Evolutionary conservation across 2,113 vertebrate genomes (phyloP), one percentile per base, ranked within the genome.

Genomic region (Mastomys natalensis): DNA sequence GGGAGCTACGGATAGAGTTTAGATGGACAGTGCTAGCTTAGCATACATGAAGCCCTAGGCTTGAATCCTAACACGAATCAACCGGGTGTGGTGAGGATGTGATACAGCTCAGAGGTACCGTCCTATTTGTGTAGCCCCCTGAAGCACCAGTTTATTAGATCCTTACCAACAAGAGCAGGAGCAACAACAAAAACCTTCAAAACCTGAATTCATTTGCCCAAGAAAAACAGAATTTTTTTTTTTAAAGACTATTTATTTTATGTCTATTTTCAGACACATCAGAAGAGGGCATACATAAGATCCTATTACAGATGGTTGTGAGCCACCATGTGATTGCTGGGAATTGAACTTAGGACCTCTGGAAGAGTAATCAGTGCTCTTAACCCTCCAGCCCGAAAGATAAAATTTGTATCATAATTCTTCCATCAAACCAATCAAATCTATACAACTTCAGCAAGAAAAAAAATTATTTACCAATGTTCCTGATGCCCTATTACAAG

Each of bases 381-480:
- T 68, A 68, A 34, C 13, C 13, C 62, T 66, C 26, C 26, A 66
- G 62, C 62, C 60, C 22, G 8, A 60, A 96, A 91, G 68, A 26
- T 0, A 90, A 60, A 96, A n/a, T 45, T 89, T 94, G 34, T 91
- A 82, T 74, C 51, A 85, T 68, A 97, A 82, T 16, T 94, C 45
- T 17, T 89, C 94, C 74, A 94, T 62, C 60, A 97, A 95, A 64
- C 86, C 73, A 5, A 95, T 60, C 94, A 96, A 94, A 89, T 43
- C 51, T 97, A 95, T 29, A 90, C 37, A 15, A 95, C 76, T 68
- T 48, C 22, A 58, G 7, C n/a, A n/a, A 84, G 80, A 60, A 96
- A 97, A 10, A 96, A 97, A 70, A 86, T 81, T 53, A 93, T 78
- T 40, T 74, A 90, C 48, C 76, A 95, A 45, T 84, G 37, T 84